Evolutionary conservation across 2,888 invertebrate species (phyloP).

Genomic region (Mantis religiosa): DNA sequence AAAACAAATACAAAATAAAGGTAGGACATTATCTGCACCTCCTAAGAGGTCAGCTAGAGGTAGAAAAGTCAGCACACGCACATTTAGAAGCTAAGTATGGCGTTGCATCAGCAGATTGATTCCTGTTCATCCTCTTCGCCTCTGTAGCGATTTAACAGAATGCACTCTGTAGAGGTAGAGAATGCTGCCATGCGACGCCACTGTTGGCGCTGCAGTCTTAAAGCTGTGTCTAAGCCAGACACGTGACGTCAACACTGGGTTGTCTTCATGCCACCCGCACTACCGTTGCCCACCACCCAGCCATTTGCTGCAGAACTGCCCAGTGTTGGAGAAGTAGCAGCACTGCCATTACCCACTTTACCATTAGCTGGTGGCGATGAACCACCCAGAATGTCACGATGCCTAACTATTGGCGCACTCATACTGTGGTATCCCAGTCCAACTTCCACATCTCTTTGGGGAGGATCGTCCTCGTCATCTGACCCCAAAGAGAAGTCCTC

Average conservation of each 20-base stretch:
- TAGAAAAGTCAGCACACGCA: not conserved
- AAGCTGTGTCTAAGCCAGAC: not conserved
- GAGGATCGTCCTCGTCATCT: conserved; percentile 35
- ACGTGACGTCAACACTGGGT: conserved; percentile 35
- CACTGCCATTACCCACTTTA: conserved; percentile 37
- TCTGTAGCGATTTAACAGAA: not conserved
- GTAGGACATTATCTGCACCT: not conserved
- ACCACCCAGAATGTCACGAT: not conserved
- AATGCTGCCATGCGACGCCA: not conserved
- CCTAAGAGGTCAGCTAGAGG: not conserved
- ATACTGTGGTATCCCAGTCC: conserved; percentile 18
- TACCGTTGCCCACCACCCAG: conserved; percentile 28
- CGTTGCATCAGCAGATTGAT: not conserved
- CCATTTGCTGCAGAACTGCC: conserved; percentile 33
- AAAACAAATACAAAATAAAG: not conserved
- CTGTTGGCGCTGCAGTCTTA: not conserved
- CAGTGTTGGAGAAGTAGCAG: conserved; percentile 27
- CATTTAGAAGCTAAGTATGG: not conserved
- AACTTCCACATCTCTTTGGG: conserved; percentile 25
- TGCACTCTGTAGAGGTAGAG: not conserved
- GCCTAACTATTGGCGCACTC: not conserved
- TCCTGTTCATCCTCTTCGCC: not conserved
- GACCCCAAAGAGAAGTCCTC: conserved; percentile 37
- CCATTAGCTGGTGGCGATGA: conserved; percentile 24
- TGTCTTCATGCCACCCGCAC: conserved; percentile 32